phyloP scores from a whole-genome alignment of 2,888 invertebrate genomes.

The Eudemis profundana region DNA sequence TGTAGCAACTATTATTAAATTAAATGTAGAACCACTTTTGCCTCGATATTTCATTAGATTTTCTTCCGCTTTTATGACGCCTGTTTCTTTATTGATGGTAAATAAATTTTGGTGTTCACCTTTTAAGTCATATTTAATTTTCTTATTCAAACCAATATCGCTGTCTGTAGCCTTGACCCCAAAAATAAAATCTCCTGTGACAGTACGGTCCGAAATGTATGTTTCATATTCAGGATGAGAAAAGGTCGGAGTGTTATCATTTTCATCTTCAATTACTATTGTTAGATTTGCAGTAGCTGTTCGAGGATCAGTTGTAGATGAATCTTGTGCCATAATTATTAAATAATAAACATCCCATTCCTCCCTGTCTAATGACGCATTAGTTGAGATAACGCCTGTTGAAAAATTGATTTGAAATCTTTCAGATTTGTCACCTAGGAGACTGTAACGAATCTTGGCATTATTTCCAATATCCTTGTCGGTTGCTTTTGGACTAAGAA shows the following conservation, averaged over 20 bases:
- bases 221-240: constrained; percentile 90
- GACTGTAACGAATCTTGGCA: constrained; percentile 93
- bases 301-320: constrained; percentile 93
- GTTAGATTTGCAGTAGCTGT: constrained; percentile 94
- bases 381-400: constrained; percentile 92
- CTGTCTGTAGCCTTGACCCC: constrained; percentile 94
- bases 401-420: constrained; percentile 92
- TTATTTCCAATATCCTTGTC: constrained; percentile 94
- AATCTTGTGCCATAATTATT: constrained; percentile 95
- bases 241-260: constrained; percentile 94
- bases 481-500: constrained; percentile 91
- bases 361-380: constrained; percentile 91
- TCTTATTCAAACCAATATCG: constrained; percentile 93
- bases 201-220: constrained; percentile 92
- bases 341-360: constrained; percentile 91
- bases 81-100: constrained; percentile 91
- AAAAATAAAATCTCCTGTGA: constrained; percentile 93
- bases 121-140: constrained; percentile 91
- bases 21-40: constrained; percentile 86
- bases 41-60: constrained; percentile 85
- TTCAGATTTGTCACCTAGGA: constrained; percentile 92
- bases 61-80: constrained; percentile 93
- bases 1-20: constrained; percentile 90
- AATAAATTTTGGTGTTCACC: constrained; percentile 93
- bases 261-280: constrained; percentile 91